Percentiles rank a stretch among this genome's conserved stretches.
phyloP scores from a whole-genome alignment of 2,797 vertebrate species.

The Sibirionetta formosa region DNA sequence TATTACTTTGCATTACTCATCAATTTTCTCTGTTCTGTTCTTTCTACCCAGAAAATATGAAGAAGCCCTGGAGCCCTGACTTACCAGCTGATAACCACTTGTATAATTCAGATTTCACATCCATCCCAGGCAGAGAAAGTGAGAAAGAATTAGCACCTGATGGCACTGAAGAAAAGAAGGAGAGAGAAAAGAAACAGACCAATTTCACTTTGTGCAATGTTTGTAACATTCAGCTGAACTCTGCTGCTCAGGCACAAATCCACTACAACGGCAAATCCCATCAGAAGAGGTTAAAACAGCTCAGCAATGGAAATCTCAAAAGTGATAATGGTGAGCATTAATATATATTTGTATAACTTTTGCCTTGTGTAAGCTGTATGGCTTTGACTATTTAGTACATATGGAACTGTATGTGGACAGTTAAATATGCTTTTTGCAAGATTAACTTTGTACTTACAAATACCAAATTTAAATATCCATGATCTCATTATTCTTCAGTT shows the following conservation, averaged over 20 bases:
- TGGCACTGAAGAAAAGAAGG: constrained; percentile 77
- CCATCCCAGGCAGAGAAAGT: constrained; percentile 58
- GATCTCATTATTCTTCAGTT: not conserved
- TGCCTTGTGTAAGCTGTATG: not conserved
- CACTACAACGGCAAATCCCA: constrained; percentile 86
- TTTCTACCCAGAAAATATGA: constrained; percentile 54
- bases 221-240: constrained; percentile 86
- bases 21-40: not conserved
- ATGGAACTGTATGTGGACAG: too few species aligned
- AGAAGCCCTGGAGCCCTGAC: constrained; percentile 51
- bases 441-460: not conserved
- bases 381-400: not conserved
- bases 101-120: constrained; percentile 71
- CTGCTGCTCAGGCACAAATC: constrained; percentile 83
- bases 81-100: constrained; percentile 19
- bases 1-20: not conserved
- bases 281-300: constrained; percentile 84
- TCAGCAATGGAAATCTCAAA: constrained; percentile 77
- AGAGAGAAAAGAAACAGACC: constrained; percentile 79
- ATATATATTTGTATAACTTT: not conserved
- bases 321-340: constrained; percentile 75
- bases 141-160: constrained; percentile 73
- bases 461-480: not conserved
- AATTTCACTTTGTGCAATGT: constrained; percentile 83
- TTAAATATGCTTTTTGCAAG: not conserved